Evolutionary conservation across 2,888 invertebrate species (phyloP).

Genomic region (Colletes collaris): DNA sequence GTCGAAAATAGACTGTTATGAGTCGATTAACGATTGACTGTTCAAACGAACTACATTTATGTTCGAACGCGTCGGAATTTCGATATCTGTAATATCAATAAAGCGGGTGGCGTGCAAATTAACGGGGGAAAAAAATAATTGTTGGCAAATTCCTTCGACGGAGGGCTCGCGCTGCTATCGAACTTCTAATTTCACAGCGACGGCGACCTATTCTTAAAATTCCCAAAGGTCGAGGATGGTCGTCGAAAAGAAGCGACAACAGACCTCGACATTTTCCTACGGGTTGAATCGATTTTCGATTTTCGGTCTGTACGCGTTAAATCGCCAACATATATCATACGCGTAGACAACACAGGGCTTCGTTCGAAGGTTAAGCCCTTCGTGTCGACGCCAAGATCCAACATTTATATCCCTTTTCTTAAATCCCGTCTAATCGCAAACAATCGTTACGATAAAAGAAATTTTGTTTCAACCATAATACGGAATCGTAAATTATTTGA

Average conservation of each 20-base stretch:
- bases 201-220: conserved; percentile 30
- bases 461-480: too few species aligned
- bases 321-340: not conserved
- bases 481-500: too few species aligned
- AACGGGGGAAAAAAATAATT: not conserved
- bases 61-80: not conserved
- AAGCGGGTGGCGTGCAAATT: too few species aligned
- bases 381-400: too few species aligned
- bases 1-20: not conserved
- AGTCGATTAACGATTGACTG: not conserved
- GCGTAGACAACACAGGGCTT: conserved; percentile 5
- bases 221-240: conserved; percentile 21
- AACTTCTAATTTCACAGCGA: not conserved
- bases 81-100: too few species aligned
- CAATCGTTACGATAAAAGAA: too few species aligned
- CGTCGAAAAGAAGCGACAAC: conserved; percentile 17
- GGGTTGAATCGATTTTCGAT: conserved; percentile 39
- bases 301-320: conserved; percentile 28
- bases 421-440: too few species aligned
- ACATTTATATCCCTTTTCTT: too few species aligned
- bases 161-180: too few species aligned
- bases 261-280: conserved; percentile 34
- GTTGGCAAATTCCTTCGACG: not conserved
- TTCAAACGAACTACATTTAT: not conserved
- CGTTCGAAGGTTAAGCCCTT: conserved; percentile 2